A percentile compares a stretch with the other conserved stretches of the same genome.
phyloP scores from a whole-genome alignment of 2,888 invertebrate genomes.

The Tachystola acroxantha region DNA sequence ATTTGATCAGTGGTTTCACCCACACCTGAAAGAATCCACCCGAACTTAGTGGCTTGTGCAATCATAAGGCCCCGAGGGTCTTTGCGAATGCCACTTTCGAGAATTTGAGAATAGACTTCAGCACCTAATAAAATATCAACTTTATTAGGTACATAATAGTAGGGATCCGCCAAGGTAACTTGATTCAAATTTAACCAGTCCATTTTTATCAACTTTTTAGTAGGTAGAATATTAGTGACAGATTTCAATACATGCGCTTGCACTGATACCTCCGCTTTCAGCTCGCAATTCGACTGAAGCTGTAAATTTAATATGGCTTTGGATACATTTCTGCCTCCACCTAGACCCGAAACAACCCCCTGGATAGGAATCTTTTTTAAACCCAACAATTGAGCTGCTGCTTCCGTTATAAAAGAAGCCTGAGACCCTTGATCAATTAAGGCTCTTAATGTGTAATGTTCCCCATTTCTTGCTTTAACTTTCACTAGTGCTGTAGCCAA shows the following conservation, averaged over 20 bases:
- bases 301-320: too few species aligned
- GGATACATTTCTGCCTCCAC: not conserved
- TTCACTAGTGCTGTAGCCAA: slow-evolving; percentile 5
- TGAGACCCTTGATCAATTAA: slow-evolving; percentile 12
- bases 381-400: slow-evolving; percentile 1
- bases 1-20: slow-evolving; percentile 1
- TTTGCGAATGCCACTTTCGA: slow-evolving; percentile 8
- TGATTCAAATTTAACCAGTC: slow-evolving; percentile 4
- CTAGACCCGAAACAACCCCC: not conserved
- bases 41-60: slow-evolving; percentile 16
- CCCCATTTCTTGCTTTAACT: not conserved
- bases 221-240: slow-evolving; percentile 13
- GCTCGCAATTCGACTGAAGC: too few species aligned
- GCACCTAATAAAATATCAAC: slow-evolving; percentile 14
- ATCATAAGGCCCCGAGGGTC: slow-evolving; percentile 8
- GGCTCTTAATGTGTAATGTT: not conserved
- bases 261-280: too few species aligned
- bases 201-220: slow-evolving; percentile 1
- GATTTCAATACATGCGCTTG: slow-evolving; percentile 17
- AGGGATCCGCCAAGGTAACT: slow-evolving; percentile 11
- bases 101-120: slow-evolving; percentile 8
- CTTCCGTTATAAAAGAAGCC: slow-evolving; percentile 5
- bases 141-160: slow-evolving; percentile 7
- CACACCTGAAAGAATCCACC: slow-evolving; percentile 15
- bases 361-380: not conserved